Evolutionary conservation across 2,888 invertebrate species (phyloP).

Genomic region (Xestia sexstrigata): DNA sequence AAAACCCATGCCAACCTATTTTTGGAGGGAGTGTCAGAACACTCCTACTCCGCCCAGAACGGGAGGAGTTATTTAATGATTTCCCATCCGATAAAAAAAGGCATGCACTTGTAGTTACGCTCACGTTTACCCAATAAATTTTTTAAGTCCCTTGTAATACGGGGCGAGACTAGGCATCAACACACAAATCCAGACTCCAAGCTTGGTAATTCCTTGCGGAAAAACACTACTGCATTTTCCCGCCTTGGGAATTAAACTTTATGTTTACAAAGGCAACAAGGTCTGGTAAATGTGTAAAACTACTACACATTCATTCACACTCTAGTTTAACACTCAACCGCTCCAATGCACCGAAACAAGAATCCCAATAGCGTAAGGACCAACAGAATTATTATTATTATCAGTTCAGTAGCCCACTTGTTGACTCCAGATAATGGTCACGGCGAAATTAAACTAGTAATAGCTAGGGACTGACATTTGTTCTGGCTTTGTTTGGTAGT

Average conservation of each 20-base stretch:
- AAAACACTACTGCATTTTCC: background rate
- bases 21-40: no score
- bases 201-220: background rate
- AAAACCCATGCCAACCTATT: no score
- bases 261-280: background rate
- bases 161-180: background rate
- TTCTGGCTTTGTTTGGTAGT: slow-evolving; percentile 39
- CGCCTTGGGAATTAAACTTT: background rate
- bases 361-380: background rate
- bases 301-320: background rate
- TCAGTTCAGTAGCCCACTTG: slow-evolving; percentile 56
- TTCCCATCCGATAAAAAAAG: no score
- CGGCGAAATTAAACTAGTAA: slow-evolving; percentile 52
- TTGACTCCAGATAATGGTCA: slow-evolving; percentile 61
- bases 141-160: background rate
- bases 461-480: slow-evolving; percentile 43
- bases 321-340: background rate
- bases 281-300: background rate
- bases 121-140: background rate
- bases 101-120: no score
- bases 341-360: background rate
- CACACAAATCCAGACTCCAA: background rate
- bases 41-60: no score
- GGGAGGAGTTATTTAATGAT: no score
- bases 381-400: slow-evolving; percentile 54